These are phyloP conservation scores for Peribatodes rhomboidaria DNA, from an alignment of 2,888 invertebrate species.

Conservation along the genomic window DNA sequence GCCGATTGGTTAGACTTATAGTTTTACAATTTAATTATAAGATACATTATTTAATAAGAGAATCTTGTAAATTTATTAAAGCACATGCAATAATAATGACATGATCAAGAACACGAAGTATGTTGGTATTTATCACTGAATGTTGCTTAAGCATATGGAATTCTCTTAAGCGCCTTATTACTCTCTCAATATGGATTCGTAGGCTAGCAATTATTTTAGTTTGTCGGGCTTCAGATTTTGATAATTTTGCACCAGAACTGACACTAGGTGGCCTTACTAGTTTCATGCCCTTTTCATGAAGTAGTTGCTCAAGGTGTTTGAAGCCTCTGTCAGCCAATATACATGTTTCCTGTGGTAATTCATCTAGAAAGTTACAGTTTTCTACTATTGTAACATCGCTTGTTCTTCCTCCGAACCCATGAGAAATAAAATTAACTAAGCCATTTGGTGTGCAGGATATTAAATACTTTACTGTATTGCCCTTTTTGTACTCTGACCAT, in stretches of 20 bases:
- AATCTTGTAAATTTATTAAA: too few relatives aligned
- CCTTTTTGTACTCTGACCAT: too few relatives aligned
- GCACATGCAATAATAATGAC: conserved; percentile 3
- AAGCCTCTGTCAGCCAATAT: too few relatives aligned
- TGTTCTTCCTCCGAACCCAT: too few relatives aligned
- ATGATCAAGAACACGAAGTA: neutral
- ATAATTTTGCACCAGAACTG: neutral
- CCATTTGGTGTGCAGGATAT: too few relatives aligned
- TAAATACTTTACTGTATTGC: too few relatives aligned
- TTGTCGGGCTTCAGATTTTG: neutral
- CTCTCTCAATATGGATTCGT: conserved; percentile 1
- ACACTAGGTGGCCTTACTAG: neutral
- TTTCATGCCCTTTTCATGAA: conserved; percentile 3
- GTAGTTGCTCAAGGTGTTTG: conserved; percentile 1
- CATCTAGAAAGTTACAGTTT: conserved; percentile 5
- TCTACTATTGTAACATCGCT: conserved; percentile 1
- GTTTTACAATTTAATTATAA: too few relatives aligned
- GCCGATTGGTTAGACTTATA: too few relatives aligned
- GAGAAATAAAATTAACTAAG: too few relatives aligned
- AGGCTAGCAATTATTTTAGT: conserved; percentile 3
- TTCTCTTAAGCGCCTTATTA: conserved; percentile 1
- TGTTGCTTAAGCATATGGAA: conserved; percentile 7
- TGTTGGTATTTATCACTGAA: neutral
- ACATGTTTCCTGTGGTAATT: neutral
- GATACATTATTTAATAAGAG: neutral